phyloP scores from a whole-genome alignment of 1,140 invertebrate genomes.

The Pachypeltis micranthus region DNA sequence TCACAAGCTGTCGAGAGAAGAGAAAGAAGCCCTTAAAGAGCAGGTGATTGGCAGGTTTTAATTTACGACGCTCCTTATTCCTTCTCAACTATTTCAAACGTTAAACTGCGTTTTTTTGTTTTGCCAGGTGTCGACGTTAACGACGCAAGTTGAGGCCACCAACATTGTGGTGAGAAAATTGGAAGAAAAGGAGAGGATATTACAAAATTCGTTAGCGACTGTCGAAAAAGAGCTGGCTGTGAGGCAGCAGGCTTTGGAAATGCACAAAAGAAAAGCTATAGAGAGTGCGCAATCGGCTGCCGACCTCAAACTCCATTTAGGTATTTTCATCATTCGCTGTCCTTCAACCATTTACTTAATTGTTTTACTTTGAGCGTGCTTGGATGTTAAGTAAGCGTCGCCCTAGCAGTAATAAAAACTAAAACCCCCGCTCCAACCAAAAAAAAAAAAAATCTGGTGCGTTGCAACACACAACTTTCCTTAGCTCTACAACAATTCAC shows the following conservation, averaged over 20 bases:
- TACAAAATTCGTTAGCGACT: constrained; percentile 83
- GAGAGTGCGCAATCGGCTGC: constrained; percentile 86
- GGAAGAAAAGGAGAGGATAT: constrained; percentile 91
- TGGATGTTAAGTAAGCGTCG: background rate
- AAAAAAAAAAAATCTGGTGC: background rate
- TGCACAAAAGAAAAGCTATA: constrained; percentile 94
- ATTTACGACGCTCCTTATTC: background rate
- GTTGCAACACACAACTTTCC: background rate
- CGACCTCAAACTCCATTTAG: constrained; percentile 92
- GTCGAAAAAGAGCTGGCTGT: constrained; percentile 88
- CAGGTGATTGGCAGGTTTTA: too few relatives aligned
- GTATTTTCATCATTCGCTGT: constrained; percentile 42
- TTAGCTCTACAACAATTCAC: background rate
- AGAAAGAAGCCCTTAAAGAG: constrained; percentile 81
- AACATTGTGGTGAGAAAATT: constrained; percentile 87
- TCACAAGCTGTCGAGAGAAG: constrained; percentile 86
- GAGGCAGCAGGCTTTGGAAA: constrained; percentile 88
- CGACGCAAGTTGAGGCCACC: constrained; percentile 87
- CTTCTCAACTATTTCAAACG: too few relatives aligned
- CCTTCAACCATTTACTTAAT: background rate
- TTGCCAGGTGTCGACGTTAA: constrained; percentile 57
- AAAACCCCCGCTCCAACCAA: background rate
- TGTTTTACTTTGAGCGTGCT: background rate
- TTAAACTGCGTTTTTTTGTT: too few relatives aligned
- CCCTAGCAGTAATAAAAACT: background rate